Conservation (phyloP, 2,888 invertebrate genomes). For the Sinhomidia bicolor region DNA sequence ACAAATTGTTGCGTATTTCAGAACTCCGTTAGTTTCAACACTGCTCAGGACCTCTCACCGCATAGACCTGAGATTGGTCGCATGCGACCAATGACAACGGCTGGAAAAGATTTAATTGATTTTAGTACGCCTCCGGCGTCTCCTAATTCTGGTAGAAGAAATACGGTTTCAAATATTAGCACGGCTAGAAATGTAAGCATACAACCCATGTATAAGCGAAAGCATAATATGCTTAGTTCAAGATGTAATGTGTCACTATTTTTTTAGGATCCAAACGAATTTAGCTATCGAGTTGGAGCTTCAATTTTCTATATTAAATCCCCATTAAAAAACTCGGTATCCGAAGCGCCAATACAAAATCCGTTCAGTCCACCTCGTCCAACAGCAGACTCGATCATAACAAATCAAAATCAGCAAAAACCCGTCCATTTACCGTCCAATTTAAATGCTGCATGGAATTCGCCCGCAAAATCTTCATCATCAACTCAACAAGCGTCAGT, state of each 20-base stretch:
- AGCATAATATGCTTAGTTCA: background rate
- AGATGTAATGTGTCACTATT: constrained; percentile 17
- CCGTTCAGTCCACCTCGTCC: constrained; percentile 80
- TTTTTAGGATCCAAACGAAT: constrained; percentile 74
- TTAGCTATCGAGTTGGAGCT: constrained; percentile 79
- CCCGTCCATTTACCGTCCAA: background rate
- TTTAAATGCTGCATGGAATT: constrained; percentile 60
- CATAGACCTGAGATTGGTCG: background rate
- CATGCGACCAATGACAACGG: background rate
- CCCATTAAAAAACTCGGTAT: constrained; percentile 72
- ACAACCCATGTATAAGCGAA: background rate
- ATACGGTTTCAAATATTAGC: constrained; percentile 46
- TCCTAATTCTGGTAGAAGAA: constrained; percentile 49
- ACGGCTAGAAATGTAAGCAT: constrained; percentile 37
- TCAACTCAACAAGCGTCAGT: background rate
- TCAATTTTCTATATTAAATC: constrained; percentile 79
- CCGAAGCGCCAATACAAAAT: constrained; percentile 64
- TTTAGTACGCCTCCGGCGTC: constrained; percentile 74
- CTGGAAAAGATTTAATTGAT: constrained; percentile 75
- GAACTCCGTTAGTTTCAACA: constrained; percentile 76
- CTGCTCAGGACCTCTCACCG: constrained; percentile 59
- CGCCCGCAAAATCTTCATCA: constrained; percentile 9
- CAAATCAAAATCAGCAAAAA: background rate
- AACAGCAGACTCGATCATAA: constrained; percentile 73
- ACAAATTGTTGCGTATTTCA: constrained; percentile 40